phyloP scores from a whole-genome alignment of 2,113 vertebrate genomes.

The Oncorhynchus nerka region DNA sequence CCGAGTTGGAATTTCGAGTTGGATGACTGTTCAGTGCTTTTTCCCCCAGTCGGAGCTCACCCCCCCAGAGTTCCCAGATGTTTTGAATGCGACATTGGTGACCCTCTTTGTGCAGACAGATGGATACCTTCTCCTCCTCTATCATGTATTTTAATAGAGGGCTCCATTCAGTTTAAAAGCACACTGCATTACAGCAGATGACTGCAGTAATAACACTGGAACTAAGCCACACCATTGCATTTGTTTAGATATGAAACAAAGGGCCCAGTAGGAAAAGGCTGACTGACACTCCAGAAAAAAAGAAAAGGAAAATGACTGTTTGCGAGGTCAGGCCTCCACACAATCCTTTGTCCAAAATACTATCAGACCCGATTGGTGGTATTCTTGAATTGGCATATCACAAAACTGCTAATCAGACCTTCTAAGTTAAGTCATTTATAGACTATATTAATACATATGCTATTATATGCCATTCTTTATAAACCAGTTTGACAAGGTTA shows the following conservation, averaged over 20 bases:
- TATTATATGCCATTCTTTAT: not conserved
- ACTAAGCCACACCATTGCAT: not conserved
- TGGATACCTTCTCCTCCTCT: not conserved
- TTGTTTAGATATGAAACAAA: not conserved
- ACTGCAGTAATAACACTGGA: not conserved
- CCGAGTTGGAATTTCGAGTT: no score
- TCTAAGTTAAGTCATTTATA: not conserved
- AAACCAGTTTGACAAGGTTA: constrained; percentile 78
- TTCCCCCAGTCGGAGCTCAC: no score
- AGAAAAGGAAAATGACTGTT: not conserved
- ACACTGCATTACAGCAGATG: not conserved
- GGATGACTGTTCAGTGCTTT: no score
- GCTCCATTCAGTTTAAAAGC: not conserved
- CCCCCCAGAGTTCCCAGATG: no score
- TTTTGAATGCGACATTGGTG: not conserved
- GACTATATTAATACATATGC: not conserved
- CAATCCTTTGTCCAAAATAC: not conserved
- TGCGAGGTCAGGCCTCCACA: not conserved
- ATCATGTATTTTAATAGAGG: not conserved
- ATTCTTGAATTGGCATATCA: no score
- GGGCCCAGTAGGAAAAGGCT: not conserved
- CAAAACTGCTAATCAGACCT: not conserved
- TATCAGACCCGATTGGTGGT: not conserved
- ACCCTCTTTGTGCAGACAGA: no score
- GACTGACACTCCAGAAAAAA: not conserved